A percentile compares a stretch with the other conserved stretches of the same genome.
Conservation (phyloP, 2,113 vertebrate genomes). For the Choloepus hoffmanni region DNA sequence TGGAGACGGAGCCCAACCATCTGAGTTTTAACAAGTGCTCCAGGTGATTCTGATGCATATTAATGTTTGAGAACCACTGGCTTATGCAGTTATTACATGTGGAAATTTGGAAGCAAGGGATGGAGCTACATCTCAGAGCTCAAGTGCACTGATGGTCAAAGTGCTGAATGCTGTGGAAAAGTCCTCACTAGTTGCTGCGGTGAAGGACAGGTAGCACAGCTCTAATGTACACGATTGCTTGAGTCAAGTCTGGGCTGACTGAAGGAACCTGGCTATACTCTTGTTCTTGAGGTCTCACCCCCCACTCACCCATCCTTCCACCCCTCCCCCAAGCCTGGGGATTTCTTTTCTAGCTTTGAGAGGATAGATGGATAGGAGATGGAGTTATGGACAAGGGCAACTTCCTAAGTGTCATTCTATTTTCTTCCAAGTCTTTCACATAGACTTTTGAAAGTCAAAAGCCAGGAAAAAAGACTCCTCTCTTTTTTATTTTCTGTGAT, state of each 20-base stretch:
- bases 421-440: constrained; percentile 36
- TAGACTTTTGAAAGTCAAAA: constrained; percentile 36
- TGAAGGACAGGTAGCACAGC: background rate
- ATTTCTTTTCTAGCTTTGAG: background rate
- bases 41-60: background rate
- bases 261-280: background rate
- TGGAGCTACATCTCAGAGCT: background rate
- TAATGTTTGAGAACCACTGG: background rate
- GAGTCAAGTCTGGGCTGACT: background rate
- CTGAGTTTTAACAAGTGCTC: background rate
- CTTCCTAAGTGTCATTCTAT: background rate
- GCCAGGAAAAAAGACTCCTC: background rate
- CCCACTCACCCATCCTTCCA: background rate
- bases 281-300: background rate
- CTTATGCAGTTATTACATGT: background rate
- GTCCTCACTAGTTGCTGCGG: background rate
- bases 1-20: background rate
- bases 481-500: background rate
- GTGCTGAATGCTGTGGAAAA: background rate
- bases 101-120: background rate
- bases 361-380: background rate
- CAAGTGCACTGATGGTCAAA: background rate
- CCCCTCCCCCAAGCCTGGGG: background rate
- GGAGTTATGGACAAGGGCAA: background rate
- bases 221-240: background rate